phyloP scores from a whole-genome alignment of 1,140 invertebrate species.

The Oryzaephilus surinamensis region DNA sequence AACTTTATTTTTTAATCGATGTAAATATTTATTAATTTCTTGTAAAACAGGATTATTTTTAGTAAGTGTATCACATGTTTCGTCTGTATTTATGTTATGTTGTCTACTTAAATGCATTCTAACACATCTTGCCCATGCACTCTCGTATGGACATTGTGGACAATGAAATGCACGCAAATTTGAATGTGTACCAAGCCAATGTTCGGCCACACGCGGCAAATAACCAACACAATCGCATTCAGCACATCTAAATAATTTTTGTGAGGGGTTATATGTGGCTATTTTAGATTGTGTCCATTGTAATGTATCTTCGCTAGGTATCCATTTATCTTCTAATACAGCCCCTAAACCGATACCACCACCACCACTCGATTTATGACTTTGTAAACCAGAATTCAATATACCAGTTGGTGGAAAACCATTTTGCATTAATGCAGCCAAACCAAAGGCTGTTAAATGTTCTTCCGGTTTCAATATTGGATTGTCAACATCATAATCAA shows the following conservation, averaged over 20 bases:
- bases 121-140: constrained; percentile 63
- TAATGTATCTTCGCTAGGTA: constrained; percentile 53
- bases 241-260: constrained; percentile 61
- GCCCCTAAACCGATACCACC: constrained; percentile 23
- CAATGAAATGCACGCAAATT: constrained; percentile 62
- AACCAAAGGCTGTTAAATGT: constrained; percentile 53
- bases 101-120: constrained; percentile 60
- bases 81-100: constrained; percentile 51
- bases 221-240: constrained; percentile 72
- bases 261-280: constrained; percentile 58
- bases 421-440: constrained; percentile 61
- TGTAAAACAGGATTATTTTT: constrained; percentile 64
- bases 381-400: constrained; percentile 44
- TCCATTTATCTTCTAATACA: constrained; percentile 59
- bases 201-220: constrained; percentile 66
- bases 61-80: constrained; percentile 45
- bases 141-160: constrained; percentile 60
- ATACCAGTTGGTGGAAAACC: constrained; percentile 52
- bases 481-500: constrained; percentile 38
- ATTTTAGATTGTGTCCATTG: constrained; percentile 61
- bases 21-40: constrained; percentile 60
- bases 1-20: constrained; percentile 53
- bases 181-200: constrained; percentile 73
- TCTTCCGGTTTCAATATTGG: constrained; percentile 52
- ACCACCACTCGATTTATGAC: constrained; percentile 35